Evolutionary conservation across 2,113 vertebrate species (phyloP).

Genomic region (Pelmatolapia mariae): DNA sequence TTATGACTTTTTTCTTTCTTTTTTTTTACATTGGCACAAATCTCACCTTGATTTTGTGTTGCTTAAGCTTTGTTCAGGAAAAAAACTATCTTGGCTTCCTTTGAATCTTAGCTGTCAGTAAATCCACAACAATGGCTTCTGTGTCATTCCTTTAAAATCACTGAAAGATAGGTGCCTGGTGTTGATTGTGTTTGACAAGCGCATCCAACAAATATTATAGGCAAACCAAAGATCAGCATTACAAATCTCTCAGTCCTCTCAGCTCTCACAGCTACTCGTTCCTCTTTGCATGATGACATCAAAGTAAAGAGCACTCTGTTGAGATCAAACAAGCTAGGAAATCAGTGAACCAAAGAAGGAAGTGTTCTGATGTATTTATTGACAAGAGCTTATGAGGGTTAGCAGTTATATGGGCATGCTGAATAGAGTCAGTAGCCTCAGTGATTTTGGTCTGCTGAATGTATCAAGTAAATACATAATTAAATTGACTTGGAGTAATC

Average conservation of each 20-base stretch:
- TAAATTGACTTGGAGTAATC: not conserved
- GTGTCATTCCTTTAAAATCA: not conserved
- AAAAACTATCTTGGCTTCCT: not conserved
- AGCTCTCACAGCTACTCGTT: not conserved
- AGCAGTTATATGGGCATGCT: not conserved
- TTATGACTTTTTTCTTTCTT: not conserved
- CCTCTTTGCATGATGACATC: constrained; percentile 35
- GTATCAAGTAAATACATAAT: not conserved
- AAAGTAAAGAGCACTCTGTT: constrained; percentile 40
- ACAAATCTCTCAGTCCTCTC: not conserved
- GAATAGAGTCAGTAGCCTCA: not conserved
- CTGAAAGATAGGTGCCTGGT: not conserved
- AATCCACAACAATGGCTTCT: not conserved
- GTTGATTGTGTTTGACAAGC: constrained; percentile 7
- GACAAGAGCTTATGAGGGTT: constrained; percentile 34
- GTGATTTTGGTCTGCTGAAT: not conserved
- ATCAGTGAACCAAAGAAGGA: constrained; percentile 36
- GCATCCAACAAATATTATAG: not conserved
- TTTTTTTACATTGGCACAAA: not conserved
- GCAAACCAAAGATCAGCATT: not conserved
- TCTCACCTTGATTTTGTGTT: not conserved
- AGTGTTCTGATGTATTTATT: constrained; percentile 44
- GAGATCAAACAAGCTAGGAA: constrained; percentile 42
- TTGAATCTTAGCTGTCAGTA: not conserved
- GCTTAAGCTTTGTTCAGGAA: not conserved